Percentiles rank a stretch among this genome's conserved stretches.
These are phyloP conservation scores for Pseudochirops cupreus DNA, from an alignment of 2,797 vertebrate genomes.

Conservation along the genomic window DNA sequence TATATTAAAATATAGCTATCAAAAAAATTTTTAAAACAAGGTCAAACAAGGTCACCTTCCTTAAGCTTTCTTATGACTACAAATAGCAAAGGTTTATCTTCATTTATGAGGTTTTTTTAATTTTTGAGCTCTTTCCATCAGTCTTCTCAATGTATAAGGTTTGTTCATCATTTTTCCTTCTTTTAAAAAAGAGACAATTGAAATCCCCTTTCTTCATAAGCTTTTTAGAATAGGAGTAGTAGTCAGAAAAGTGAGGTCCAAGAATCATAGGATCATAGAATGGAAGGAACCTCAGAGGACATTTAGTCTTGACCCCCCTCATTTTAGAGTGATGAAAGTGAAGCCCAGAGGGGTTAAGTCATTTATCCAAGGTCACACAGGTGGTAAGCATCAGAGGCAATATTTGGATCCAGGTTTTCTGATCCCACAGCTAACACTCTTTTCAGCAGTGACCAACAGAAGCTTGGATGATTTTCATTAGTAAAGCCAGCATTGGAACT, in stretches of 20 bases:
- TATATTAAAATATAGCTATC: background rate
- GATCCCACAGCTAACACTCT: background rate
- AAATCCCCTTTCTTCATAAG: conserved; percentile 24
- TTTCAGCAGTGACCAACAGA: background rate
- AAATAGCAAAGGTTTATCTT: conserved; percentile 54
- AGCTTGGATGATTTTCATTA: background rate
- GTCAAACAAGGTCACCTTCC: conserved; percentile 1
- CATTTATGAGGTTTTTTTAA: conserved; percentile 25
- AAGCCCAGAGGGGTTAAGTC: background rate
- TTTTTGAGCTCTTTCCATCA: conserved; percentile 15
- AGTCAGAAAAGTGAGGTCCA: conserved; percentile 33
- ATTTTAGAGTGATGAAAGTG: background rate
- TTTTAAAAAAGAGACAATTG: conserved; percentile 33
- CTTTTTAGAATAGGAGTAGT: conserved; percentile 47
- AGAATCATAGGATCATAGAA: background rate
- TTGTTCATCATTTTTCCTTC: background rate
- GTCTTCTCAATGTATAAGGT: background rate
- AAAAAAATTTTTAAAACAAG: background rate
- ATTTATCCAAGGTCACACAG: background rate
- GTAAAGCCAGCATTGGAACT: background rate
- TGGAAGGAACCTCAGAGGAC: background rate
- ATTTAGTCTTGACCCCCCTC: background rate
- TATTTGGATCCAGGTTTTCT: background rate
- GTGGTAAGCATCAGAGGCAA: background rate
- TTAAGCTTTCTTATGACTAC: conserved; percentile 59